phyloP scores from a whole-genome alignment of 2,888 invertebrate genomes.

The Agapostemon virescens region DNA sequence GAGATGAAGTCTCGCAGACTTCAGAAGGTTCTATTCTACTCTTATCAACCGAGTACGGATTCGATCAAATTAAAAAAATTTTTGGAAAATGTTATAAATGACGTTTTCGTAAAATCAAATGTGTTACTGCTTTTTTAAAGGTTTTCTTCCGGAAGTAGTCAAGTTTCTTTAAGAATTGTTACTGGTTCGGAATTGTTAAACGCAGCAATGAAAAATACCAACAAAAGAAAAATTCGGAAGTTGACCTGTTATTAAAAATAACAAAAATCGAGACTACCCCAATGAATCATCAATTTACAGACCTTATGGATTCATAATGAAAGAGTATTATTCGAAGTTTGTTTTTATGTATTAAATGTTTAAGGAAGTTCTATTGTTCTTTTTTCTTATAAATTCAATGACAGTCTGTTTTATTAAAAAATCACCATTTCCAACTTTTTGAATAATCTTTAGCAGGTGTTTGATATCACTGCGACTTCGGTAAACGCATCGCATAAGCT shows the following conservation, averaged over 20 bases:
- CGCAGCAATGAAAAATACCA: not conserved
- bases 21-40: not conserved
- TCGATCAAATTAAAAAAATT: not conserved
- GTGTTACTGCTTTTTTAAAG: too few species aligned
- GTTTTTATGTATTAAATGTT: too few species aligned
- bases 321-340: too few species aligned
- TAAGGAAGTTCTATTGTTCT: too few species aligned
- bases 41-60: not conserved
- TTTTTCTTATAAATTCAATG: too few species aligned
- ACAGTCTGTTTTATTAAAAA: too few species aligned
- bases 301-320: not conserved
- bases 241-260: not conserved
- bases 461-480: too few species aligned
- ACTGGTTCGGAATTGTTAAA: not conserved
- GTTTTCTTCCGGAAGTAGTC: not conserved
- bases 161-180: not conserved
- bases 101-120: not conserved
- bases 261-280: too few species aligned
- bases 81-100: not conserved
- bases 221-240: not conserved
- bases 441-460: too few species aligned
- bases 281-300: not conserved
- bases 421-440: too few species aligned
- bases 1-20: not conserved
- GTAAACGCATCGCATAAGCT: too few species aligned